Evolutionary conservation across 2,797 vertebrate species (phyloP), one percentile per base, ranked within the genome.

Genomic region (Sciurus vulgaris): DNA sequence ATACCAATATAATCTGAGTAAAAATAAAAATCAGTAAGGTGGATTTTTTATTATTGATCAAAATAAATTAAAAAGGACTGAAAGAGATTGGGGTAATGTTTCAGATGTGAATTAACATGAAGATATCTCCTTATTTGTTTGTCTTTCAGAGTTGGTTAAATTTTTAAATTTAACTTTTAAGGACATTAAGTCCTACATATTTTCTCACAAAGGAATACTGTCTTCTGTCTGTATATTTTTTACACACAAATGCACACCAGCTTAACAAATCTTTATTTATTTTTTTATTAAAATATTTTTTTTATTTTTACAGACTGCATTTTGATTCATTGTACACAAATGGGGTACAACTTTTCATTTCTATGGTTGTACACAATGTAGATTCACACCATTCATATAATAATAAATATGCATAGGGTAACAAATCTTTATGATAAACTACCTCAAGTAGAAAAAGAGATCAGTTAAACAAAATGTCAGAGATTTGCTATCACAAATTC

Each of bases 21-120:
- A 90, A 89, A 94, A 54, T 11, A 65, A 1, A 70, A 54, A 70
- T 74, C 26, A 96, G 82, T 41, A 56, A 90, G 44, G 51, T 86
- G 0, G 44, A 11, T 35, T 1, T 44, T 76, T 47, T 0, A 41
- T 69, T 65, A 70, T n/a, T 89, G 4, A 83, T 44, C 20, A 91
- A 93, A 73, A 13, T 56, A 12, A 67, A 56, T 86, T 44, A 15
- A 74, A 70, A 54, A 17, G 10, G 7, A 74, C 56, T 85, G 44
- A 63, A 24, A 59, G 12, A 70, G 54, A 28, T 17, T 26, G 24
- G 3, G 20, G 3, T 82, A 26, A 6, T 63, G 69, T 33, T 81
- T 77, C 35, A 77, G 14, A 47, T 3, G 26, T n/a, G 2, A 1
- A 24, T 82, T 59, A 51, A 91, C 18, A 6, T 93, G 8, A 44